Percentiles rank a stretch among this genome's conserved stretches.
phyloP scores from a whole-genome alignment of 2,113 vertebrate genomes.

The Pelusios castaneus region DNA sequence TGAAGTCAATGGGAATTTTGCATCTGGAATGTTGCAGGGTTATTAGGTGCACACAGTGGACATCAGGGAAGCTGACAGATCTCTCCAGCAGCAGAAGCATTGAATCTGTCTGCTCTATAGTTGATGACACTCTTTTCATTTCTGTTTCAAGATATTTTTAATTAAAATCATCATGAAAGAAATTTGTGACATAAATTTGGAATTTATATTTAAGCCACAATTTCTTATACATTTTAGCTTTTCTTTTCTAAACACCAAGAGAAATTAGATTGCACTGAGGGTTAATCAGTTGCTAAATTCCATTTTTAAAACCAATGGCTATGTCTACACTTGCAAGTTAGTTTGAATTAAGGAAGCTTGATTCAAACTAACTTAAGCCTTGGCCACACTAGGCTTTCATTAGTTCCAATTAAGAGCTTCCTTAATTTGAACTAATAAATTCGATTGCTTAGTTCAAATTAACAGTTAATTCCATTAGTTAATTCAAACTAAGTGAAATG shows the following conservation, averaged over 20 bases:
- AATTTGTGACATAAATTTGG: slow-evolving; percentile 50
- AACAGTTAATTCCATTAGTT: too few species aligned
- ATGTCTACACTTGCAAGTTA: too few species aligned
- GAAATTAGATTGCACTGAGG: not conserved
- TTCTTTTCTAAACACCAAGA: slow-evolving; percentile 11
- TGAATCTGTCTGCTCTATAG: not conserved
- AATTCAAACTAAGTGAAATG: too few species aligned
- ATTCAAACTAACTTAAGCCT: too few species aligned
- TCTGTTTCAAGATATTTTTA: not conserved
- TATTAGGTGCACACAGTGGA: not conserved
- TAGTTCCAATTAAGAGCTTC: too few species aligned
- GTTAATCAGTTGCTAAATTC: slow-evolving; percentile 30
- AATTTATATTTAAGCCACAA: not conserved
- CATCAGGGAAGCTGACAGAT: not conserved
- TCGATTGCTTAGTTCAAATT: too few species aligned
- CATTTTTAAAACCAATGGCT: not conserved
- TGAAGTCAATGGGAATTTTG: not conserved
- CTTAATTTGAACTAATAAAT: too few species aligned
- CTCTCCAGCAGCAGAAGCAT: not conserved
- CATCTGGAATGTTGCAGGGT: not conserved
- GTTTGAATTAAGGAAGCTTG: too few species aligned
- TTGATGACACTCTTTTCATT: not conserved
- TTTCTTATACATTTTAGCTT: slow-evolving; percentile 42
- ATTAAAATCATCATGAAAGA: slow-evolving; percentile 17
- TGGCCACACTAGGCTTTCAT: too few species aligned